Base-by-base conservation (phyloP, 30 jellyfish, hydroid and myxozoan species). In the Haliclystus octoradiatus region DNA sequence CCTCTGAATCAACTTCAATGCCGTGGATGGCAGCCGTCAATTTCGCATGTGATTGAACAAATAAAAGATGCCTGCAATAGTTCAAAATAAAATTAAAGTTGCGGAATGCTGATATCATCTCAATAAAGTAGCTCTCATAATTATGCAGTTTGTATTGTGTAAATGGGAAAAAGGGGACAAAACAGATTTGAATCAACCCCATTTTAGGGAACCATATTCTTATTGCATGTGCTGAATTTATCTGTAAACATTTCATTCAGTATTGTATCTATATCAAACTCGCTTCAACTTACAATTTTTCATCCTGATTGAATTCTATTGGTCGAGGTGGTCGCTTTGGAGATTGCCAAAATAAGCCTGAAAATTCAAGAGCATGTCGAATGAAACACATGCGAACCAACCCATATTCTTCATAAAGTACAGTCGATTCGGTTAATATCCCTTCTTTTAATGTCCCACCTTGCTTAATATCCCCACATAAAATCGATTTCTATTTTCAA, bases 291-390 rank as follows among this genome's bases (percentile, higher is more conserved):
- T 33, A 85, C 96, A 70, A 33, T 13, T 52, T 25, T 49, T 78
- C 69, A 23, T 79, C 65, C 27, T 46, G 65, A 40, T 68, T 65
- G 57, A 88, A 88, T 0, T 50, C 84, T 22, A 88, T 68, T 0
- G 97, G 94, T 24, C 70, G 65, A 26, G 97, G 97, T 9, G 97
- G 94, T 0, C 92, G 69, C 65, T 81, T 88, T 50, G 97, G 97
- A 13, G 97, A 80, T 62, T 80, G 94, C 97, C 97, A 88, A 74
- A 88, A 88, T 69, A 76, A 60, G 34, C 86, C 97, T 88, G 46
- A 0, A 12, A 63, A 61, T 31, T 19, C 2, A 50, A 71, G 15
- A 40, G 9, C 9, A 40, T 19, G 19, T 5, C 57, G 57, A 9
- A 40, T 40, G 9, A 5, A 40, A 9, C 57, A 40, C 57, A 40